phyloP scores from a whole-genome alignment of 2,113 vertebrate genomes.

The Struthidea cinerea region DNA sequence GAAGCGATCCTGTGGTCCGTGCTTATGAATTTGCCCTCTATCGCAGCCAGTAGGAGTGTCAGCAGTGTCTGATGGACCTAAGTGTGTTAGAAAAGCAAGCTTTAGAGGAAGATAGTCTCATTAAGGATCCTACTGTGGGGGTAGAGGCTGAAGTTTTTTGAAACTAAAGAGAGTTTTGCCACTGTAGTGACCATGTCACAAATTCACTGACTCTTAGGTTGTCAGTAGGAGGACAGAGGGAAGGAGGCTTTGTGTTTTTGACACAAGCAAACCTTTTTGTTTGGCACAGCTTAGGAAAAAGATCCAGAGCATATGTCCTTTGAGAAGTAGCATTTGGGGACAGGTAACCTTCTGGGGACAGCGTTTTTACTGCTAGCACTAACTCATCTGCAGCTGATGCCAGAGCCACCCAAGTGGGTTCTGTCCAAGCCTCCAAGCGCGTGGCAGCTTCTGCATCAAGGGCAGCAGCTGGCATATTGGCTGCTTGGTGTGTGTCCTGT shows the following conservation, averaged over 20 bases:
- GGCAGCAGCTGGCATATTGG: not conserved
- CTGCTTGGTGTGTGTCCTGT: not conserved
- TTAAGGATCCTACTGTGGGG: not conserved
- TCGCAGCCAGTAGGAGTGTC: not conserved
- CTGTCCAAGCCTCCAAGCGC: fast-evolving
- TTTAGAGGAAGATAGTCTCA: not conserved
- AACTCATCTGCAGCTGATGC: not conserved
- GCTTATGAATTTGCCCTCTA: not conserved
- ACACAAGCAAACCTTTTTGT: not conserved
- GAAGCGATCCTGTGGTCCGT: not conserved
- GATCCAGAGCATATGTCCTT: not conserved
- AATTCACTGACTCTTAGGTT: not conserved
- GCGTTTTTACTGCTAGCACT: not conserved
- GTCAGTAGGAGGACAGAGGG: not conserved
- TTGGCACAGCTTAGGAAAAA: not conserved
- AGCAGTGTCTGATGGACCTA: not conserved
- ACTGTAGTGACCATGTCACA: not conserved
- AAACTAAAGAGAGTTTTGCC: not conserved
- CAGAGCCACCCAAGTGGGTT: not conserved
- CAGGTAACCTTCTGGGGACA: not conserved
- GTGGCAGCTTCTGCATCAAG: fast-evolving
- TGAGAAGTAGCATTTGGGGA: not conserved
- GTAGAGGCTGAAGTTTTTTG: not conserved
- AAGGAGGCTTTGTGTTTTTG: not conserved
- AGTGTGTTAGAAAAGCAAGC: not conserved